Base-by-base conservation (phyloP, 1,140 invertebrate genomes). In the Manduca sexta region DNA sequence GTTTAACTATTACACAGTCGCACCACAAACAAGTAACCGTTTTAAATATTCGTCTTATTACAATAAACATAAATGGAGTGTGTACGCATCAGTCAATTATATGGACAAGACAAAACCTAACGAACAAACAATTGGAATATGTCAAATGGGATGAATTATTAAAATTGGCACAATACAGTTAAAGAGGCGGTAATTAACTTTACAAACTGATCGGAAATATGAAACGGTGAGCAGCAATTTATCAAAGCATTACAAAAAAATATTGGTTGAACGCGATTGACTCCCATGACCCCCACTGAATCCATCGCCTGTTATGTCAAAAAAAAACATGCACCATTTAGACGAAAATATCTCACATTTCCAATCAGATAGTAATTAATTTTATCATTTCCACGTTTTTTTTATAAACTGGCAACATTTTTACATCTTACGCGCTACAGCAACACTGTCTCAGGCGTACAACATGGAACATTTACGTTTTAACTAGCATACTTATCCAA, bases 101-200 rank as follows among this genome's bases (percentile, higher is more conserved):
- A 39, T 15, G 26, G 21, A 29, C 14, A 29, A 38, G 29, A 54
- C 45, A 14, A 54, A 49, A 38, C n/a, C n/a, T 46, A 49, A 45
- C 7, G 21, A 43, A 59, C n/a, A 31, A 31, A 49, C 1, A 43
- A 18, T 29, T 56, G 57, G 57, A 60, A 60, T 60, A 52, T 49
- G 33, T 60, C 33, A 56, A 49, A 44, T 13, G 26, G 42, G 42
- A 45, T 42, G 49, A 43, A 49, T n/a, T 52, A 55, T 62, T 53
- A 55, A 55, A 58, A 62, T 62, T 62, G 60, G 60, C 60, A 62
- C 60, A 62, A 54, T 57, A 60, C 39, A 48, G 35, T 52, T 52
- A 53, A 51, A 42, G 53, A 63, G 60, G 60, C 60, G 60, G 60
- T 59, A 52, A 14, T 54, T 56, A 56, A 26, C 14, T 26, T 26